Evolutionary conservation across 2,113 vertebrate species (phyloP), one percentile per base, ranked within the genome.

Genomic region (Eclectus roratus): DNA sequence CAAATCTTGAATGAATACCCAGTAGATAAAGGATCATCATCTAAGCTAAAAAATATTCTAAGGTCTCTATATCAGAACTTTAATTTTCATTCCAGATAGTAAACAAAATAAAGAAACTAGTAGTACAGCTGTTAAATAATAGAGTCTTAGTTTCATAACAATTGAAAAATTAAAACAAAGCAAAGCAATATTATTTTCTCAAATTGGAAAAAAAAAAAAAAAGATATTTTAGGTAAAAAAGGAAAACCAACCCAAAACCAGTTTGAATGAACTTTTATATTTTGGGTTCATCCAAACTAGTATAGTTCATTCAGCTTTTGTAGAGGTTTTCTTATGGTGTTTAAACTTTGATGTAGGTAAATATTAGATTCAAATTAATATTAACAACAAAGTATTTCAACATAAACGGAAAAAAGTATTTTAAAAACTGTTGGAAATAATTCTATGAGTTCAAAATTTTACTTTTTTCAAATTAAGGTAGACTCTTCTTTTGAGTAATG

Each of bases 101-200:
- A 73, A 83, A 58, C 18, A 71, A n/a, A 3, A 15, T 29, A 47
- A 72, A 80, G 13, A 35, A 70, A 58, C 1, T 25, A 35, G 20
- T n/a, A 52, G 15, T 11, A 60, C 17, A 85, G 7, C 3, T 46
- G 18, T 70, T 94, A 47, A 65, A 37, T 80, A 65, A 60, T 15
- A 66, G 6, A 1, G 0, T 1, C 70, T 71, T 50, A 64, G 4
- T 72, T 89, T 27, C 23, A 41, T 11, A 64, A 61, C 1, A 47
- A 58, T 1, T 49, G 4, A 79, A 89, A 92, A 35, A 52, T 17
- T 47, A 21, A 73, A 73, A 2, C 2, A 58, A 85, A 76, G 5
- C 3, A 3, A 80, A 66, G 5, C 3, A 71, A 47, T 56, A 69
- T 6, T 55, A 13, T 65, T 66, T 81, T 72, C 11, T 58, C 19